Conservation (phyloP, 1,140 invertebrate genomes). For the Drosophila subpulchrella region DNA sequence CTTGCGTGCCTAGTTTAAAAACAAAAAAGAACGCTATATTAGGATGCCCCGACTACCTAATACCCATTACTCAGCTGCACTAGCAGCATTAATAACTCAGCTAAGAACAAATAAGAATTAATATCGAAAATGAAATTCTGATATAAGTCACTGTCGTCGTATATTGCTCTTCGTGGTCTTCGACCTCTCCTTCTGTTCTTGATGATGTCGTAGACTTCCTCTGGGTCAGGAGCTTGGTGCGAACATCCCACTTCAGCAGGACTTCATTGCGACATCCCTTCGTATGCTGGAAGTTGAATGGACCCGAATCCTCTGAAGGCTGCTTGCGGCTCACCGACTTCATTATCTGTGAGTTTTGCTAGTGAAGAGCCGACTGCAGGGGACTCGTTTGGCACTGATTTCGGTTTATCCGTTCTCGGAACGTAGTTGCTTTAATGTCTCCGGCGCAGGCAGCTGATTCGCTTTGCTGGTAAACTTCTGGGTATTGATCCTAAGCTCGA, state of each 20-base stretch:
- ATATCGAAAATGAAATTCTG: slow-evolving; percentile 70
- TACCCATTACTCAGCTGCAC: slow-evolving; percentile 16
- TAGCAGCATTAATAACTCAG: slow-evolving; percentile 72
- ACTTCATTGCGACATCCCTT: slow-evolving; percentile 90
- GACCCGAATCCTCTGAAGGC: slow-evolving; percentile 71
- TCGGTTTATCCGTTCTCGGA: slow-evolving; percentile 86
- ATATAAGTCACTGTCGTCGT: no score
- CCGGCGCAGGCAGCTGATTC: slow-evolving; percentile 91
- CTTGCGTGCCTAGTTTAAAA: no score
- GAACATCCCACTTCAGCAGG: slow-evolving; percentile 97
- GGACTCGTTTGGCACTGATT: slow-evolving; percentile 85
- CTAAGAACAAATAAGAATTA: slow-evolving; percentile 66
- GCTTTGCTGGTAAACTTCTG: slow-evolving; percentile 91
- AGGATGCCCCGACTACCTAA: no score
- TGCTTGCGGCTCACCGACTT: slow-evolving; percentile 84
- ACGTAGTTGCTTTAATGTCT: slow-evolving; percentile 86
- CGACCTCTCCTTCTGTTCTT: slow-evolving; percentile 93
- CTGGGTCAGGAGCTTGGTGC: slow-evolving; percentile 90
- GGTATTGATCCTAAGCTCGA: slow-evolving; percentile 93
- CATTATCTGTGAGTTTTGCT: slow-evolving; percentile 66
- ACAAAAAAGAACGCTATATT: no score
- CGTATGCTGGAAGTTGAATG: slow-evolving; percentile 87
- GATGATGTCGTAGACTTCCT: slow-evolving; percentile 90
- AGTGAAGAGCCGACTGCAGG: slow-evolving; percentile 85
- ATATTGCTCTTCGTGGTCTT: slow-evolving; percentile 91